Percentiles rank a stretch among this genome's conserved stretches.
Conservation (phyloP, 2,113 vertebrate genomes). For the human region DNA sequence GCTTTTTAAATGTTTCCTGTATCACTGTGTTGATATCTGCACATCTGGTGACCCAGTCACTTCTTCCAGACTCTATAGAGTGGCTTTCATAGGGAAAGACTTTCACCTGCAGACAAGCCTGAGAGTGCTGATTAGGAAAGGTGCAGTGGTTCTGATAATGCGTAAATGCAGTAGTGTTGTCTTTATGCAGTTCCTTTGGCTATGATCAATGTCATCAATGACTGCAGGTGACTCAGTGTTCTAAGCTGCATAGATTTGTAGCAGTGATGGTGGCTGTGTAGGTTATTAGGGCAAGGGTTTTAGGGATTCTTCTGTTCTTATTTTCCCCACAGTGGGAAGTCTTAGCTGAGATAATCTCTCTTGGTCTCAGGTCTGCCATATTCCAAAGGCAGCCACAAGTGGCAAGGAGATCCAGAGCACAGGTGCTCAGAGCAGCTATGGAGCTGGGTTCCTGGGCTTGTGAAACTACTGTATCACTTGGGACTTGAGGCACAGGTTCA, state of each 20-base stretch:
- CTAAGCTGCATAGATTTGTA: not conserved
- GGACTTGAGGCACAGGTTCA: not conserved
- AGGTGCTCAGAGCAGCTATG: not conserved
- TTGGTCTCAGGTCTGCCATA: not conserved
- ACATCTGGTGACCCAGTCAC: not conserved
- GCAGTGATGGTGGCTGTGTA: not conserved
- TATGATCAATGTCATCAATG: not conserved
- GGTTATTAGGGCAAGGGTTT: not conserved
- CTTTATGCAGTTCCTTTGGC: not conserved
- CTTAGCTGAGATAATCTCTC: not conserved
- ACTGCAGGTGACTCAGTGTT: not conserved
- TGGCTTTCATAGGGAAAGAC: not conserved
- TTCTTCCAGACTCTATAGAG: not conserved
- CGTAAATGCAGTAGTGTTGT: not conserved
- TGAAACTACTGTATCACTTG: not conserved
- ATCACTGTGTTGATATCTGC: not conserved
- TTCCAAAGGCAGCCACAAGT: not conserved
- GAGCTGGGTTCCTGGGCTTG: not conserved
- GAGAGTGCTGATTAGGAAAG: not conserved
- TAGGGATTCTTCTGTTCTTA: not conserved
- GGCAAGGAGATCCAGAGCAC: not conserved
- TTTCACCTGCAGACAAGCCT: not conserved
- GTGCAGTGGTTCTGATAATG: not conserved
- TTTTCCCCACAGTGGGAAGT: not conserved
- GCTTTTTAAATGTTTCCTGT: not conserved